Base-by-base conservation (phyloP, 2,113 vertebrate genomes). In the Eupsittula cactorum region DNA sequence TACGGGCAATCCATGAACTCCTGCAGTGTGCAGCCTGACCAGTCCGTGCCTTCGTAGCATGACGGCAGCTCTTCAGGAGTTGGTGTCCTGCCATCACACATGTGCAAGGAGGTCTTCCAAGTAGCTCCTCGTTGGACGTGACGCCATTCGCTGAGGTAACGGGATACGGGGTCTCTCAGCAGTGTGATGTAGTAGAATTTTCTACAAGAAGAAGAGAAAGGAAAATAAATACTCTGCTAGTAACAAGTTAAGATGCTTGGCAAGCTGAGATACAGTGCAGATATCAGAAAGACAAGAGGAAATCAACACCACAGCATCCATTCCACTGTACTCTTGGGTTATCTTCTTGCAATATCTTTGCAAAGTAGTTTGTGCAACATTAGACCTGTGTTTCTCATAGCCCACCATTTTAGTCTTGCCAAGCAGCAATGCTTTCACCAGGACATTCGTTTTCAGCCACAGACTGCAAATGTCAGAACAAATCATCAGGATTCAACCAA, bases 1-100 rank as follows among this genome's bases (percentile, higher is more conserved):
- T 99, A 99, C 0, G 99, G 99, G 97, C 99, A 99, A 88, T 99
- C 99, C 99, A 99, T 99, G 98, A 99, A 99, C 98, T 99, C 99
- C 98, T 99, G 99, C 96, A 99, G 98, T 0, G 99, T 99, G 97
- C 99, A 99, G 75, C 99, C 99, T 1, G 99, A 99, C 99, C 99
- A 99, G 93, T 99, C 99, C 0, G 99, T 99, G 96, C 99, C 99
- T 94, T 99, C 99, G 20, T 99, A 99, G 98, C 99, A 99, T 5
- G 99, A 98, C 0, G 99, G 99, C 96, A 99, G 98, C 98, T 99
- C 99, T 89, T 99, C 99, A 0, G 99, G 99, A 0, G 99, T 99
- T 1, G 99, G 99, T 3, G 99, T 99, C 64, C 99, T 98, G 67
- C 99, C 99, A 4, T 99, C 99, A 24, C 99, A 99, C 99, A 99